Conservation (phyloP, 2,113 vertebrate species). For the Scytalopus superciliaris region DNA sequence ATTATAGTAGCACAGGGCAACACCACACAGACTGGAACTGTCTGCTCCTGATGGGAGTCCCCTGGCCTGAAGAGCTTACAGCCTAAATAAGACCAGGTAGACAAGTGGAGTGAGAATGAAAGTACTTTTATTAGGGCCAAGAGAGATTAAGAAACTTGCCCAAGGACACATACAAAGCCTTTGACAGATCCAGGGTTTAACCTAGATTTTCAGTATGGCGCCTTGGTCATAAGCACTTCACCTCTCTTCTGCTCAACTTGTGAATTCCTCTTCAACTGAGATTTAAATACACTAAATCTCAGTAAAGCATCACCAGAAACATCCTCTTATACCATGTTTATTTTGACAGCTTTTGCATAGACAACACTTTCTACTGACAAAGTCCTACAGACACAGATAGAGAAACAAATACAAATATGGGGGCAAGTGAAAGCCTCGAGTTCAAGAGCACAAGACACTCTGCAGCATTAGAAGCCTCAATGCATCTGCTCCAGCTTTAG, state of each 20-base stretch:
- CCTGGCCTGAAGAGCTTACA: neutral
- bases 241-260: neutral
- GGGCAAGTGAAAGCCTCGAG: neutral
- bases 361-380: neutral
- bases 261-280: neutral
- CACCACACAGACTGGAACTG: neutral
- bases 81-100: slow-evolving; percentile 27
- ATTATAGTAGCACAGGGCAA: slow-evolving; percentile 13
- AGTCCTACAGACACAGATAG: rapidly evolving
- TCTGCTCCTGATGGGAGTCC: slow-evolving; percentile 14
- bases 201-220: neutral
- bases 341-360: neutral
- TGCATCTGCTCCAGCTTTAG: neutral
- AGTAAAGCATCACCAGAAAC: neutral
- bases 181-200: neutral
- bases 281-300: neutral
- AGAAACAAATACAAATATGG: neutral
- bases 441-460: neutral
- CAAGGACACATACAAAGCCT: slow-evolving; percentile 10
- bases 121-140: neutral
- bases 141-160: slow-evolving; percentile 16
- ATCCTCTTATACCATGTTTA: neutral
- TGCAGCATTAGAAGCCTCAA: neutral
- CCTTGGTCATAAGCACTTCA: neutral
- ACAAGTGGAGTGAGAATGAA: slow-evolving; percentile 34